phyloP scores from a whole-genome alignment of 2,888 invertebrate species.

The Pseudococcus jackbeardsleyi region DNA sequence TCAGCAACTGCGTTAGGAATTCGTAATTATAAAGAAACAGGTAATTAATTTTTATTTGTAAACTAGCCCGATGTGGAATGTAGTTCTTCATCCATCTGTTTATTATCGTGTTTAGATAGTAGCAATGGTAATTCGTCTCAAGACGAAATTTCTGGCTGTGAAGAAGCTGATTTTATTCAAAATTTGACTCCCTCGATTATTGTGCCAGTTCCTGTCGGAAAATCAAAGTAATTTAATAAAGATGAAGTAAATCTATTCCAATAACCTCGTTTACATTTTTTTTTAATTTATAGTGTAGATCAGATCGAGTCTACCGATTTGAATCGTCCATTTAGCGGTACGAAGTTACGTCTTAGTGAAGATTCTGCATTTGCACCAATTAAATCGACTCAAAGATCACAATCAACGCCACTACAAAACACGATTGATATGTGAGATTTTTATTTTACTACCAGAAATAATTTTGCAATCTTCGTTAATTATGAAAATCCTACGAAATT shows the following conservation, averaged over 20 bases:
- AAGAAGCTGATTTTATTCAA: constrained; percentile 44
- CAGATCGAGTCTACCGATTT: not conserved
- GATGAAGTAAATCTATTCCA: not conserved
- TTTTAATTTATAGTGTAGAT: constrained; percentile 20
- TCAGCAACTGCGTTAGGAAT: constrained; percentile 58
- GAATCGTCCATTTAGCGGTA: constrained; percentile 57
- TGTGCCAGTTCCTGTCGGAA: constrained; percentile 61
- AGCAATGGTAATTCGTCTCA: constrained; percentile 62
- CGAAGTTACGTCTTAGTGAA: constrained; percentile 56
- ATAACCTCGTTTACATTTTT: not conserved
- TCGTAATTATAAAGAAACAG: constrained; percentile 60
- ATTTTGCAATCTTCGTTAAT: not conserved
- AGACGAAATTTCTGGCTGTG: constrained; percentile 62
- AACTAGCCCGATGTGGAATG: not conserved
- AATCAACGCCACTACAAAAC: constrained; percentile 57
- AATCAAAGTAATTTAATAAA: constrained; percentile 53
- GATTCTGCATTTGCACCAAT: constrained; percentile 62
- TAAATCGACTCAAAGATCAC: constrained; percentile 55
- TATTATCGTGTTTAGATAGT: constrained; percentile 39
- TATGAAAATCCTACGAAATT: not conserved
- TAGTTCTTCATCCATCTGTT: not conserved
- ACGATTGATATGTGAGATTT: constrained; percentile 47
- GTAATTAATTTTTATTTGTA: not conserved
- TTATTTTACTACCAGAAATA: not conserved
- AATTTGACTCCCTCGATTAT: constrained; percentile 52